Conservation (phyloP, 2,113 vertebrate genomes). For the Corapipo altera region DNA sequence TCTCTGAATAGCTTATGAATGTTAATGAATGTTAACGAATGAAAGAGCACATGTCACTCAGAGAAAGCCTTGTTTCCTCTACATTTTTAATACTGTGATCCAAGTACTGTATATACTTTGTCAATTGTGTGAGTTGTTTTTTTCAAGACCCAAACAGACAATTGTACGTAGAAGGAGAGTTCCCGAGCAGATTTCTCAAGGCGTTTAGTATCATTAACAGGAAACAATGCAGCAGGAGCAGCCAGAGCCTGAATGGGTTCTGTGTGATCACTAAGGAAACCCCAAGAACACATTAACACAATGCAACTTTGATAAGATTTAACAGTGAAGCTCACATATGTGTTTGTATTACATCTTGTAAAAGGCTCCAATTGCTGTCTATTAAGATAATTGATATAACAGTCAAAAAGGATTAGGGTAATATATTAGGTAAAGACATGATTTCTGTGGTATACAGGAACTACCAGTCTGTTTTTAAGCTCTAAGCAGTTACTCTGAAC, state of each 20-base stretch:
- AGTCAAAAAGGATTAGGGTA: slow-evolving; percentile 33
- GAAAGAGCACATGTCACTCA: not conserved
- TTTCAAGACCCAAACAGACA: not conserved
- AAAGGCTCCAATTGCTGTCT: not conserved
- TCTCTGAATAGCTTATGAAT: not conserved
- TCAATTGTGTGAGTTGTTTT: not conserved
- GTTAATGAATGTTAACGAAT: not conserved
- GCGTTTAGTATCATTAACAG: not conserved
- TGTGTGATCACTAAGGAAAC: slow-evolving; percentile 37
- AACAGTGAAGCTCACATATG: not conserved
- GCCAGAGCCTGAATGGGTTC: not conserved
- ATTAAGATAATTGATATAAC: slow-evolving; percentile 10
- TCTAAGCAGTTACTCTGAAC: not conserved
- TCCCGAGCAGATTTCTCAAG: slow-evolving; percentile 16
- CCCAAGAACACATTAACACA: slow-evolving; percentile 34
- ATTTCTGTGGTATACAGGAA: slow-evolving; percentile 14
- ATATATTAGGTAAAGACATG: not conserved
- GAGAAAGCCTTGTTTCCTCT: not conserved
- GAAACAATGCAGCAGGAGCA: slow-evolving; percentile 25
- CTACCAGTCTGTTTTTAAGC: not conserved
- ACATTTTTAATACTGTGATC: not conserved
- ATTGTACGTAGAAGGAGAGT: not conserved
- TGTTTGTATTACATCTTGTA: not conserved
- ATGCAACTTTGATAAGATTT: slow-evolving; percentile 12
- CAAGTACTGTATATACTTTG: not conserved